phyloP scores from a whole-genome alignment of 2,888 invertebrate genomes.

The Mystacides longicornis region DNA sequence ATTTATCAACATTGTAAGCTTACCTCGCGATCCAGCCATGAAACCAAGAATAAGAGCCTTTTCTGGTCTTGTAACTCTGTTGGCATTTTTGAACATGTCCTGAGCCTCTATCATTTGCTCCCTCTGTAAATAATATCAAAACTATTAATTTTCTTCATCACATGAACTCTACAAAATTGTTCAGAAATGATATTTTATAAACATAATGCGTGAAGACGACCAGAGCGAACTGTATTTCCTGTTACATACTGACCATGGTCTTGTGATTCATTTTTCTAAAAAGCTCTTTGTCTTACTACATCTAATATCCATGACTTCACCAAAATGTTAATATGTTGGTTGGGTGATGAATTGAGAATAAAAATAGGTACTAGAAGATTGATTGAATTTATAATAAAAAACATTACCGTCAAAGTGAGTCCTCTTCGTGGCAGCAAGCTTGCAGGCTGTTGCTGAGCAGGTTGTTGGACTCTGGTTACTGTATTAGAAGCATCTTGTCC shows the following conservation, averaged over 20 bases:
- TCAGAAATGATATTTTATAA: no score
- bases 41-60: slow-evolving; percentile 96
- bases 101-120: slow-evolving; percentile 96
- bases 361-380: no score
- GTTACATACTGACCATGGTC: no score
- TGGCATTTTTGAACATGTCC: slow-evolving; percentile 95
- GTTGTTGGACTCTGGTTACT: slow-evolving; percentile 15
- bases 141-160: no score
- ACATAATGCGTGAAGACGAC: no score
- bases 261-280: no score
- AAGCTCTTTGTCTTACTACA: no score
- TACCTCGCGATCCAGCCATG: slow-evolving; percentile 95
- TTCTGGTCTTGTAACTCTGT: slow-evolving; percentile 91
- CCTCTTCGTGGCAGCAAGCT: slow-evolving; percentile 55
- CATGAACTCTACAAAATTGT: no score
- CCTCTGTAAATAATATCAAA: slow-evolving; percentile 58
- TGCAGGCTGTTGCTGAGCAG: slow-evolving; percentile 32
- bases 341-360: no score
- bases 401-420: slow-evolving; percentile 59
- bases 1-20: not conserved
- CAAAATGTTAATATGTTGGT: no score
- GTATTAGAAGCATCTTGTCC: slow-evolving; percentile 31
- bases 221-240: no score
- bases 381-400: not conserved
- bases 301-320: no score